phyloP scores from a whole-genome alignment of 2,797 vertebrate species.

The Lacerta viridis region DNA sequence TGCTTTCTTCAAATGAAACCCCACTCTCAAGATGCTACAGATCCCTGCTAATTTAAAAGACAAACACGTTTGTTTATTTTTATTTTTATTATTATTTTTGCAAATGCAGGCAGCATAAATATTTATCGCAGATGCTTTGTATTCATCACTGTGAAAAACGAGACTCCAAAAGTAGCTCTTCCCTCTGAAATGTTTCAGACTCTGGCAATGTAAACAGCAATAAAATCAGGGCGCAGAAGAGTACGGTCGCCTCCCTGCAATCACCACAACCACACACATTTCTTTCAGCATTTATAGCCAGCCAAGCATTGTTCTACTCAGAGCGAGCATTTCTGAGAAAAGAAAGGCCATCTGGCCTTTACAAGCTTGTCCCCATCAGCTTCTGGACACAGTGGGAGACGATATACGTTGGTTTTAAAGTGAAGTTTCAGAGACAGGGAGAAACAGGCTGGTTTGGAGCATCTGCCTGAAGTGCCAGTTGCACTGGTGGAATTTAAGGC shows the following conservation, averaged over 20 bases:
- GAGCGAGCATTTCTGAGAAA: constrained; percentile 19
- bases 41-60: constrained; percentile 60
- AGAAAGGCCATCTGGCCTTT: constrained; percentile 29
- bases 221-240: background rate
- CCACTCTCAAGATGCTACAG: constrained; percentile 55
- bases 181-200: constrained; percentile 53
- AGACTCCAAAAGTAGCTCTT: constrained; percentile 40
- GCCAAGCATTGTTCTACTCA: constrained; percentile 31
- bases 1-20: constrained; percentile 45
- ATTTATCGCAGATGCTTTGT: constrained; percentile 60
- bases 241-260: constrained; percentile 1
- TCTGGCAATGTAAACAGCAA: constrained; percentile 36
- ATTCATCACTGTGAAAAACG: constrained; percentile 52
- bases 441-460: background rate
- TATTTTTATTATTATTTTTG: background rate
- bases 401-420: constrained; percentile 12
- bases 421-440: constrained; percentile 32
- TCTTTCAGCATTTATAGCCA: background rate
- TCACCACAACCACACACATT: background rate
- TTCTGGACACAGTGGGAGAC: background rate
- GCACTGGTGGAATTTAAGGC: background rate
- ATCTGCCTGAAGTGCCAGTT: constrained; percentile 22
- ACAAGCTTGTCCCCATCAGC: background rate
- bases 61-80: constrained; percentile 43
- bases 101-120: constrained; percentile 64